Evolutionary conservation across 2,797 vertebrate species (phyloP).

Genomic region (Muscicapa striata): DNA sequence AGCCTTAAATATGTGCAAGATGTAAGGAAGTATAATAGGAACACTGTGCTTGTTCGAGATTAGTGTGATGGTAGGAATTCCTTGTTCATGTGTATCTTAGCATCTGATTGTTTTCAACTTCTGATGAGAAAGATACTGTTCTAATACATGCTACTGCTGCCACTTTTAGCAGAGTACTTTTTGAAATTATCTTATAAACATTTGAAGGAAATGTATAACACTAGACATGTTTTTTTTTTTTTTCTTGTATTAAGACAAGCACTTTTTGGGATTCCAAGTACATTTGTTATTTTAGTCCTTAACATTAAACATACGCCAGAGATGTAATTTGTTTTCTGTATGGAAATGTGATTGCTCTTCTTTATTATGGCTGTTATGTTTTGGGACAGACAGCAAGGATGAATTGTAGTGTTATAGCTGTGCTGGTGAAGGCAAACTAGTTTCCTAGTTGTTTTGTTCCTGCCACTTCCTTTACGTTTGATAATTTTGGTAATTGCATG

Average conservation of each 20-base stretch:
- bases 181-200: neutral
- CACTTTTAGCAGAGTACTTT: neutral
- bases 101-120: neutral
- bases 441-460: neutral
- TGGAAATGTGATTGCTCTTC: neutral
- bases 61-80: neutral
- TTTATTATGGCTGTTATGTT: neutral
- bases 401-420: neutral
- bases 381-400: neutral
- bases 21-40: neutral
- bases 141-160: neutral
- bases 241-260: neutral
- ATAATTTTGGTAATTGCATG: neutral
- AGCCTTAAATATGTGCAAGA: neutral
- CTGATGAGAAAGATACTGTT: neutral
- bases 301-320: neutral
- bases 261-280: neutral
- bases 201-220: neutral
- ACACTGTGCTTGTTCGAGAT: neutral
- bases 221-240: neutral
- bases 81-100: neutral
- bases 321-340: neutral
- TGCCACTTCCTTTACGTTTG: neutral
- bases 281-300: neutral
- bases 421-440: neutral